Conservation (phyloP, 1,140 invertebrate species). For the Ceratoteleas bidentatus region DNA sequence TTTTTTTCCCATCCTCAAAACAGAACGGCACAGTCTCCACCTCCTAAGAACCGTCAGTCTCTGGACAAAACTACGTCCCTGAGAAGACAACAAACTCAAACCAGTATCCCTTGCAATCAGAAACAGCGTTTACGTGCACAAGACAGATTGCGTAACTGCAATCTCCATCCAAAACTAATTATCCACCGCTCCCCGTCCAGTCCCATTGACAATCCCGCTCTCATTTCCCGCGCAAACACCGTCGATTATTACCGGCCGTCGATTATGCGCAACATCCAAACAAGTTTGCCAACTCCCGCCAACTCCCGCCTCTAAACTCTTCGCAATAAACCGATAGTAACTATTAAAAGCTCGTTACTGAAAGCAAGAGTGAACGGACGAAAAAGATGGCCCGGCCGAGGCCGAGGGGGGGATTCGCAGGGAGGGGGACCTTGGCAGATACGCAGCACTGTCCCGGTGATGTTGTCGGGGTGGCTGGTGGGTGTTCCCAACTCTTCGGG, state of each 20-base stretch:
- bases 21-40: no score
- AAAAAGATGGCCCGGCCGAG: conserved; percentile 30
- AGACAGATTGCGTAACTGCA: conserved; percentile 11
- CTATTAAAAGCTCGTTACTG: conserved; percentile 63
- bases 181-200: not conserved
- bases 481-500: conserved; percentile 54
- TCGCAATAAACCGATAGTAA: conserved; percentile 53
- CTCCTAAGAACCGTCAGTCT: no score
- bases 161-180: conserved; percentile 5
- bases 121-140: conserved; percentile 1
- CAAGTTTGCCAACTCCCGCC: conserved; percentile 27
- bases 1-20: no score
- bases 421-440: conserved; percentile 34
- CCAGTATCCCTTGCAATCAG: no score
- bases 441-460: conserved; percentile 34
- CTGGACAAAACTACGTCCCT: no score
- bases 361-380: conserved; percentile 44
- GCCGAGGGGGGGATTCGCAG: conserved; percentile 1
- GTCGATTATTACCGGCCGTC: conserved; percentile 8
- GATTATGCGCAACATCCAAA: conserved; percentile 38
- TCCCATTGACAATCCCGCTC: conserved; percentile 2
- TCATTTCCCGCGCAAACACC: conserved; percentile 7
- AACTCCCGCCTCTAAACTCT: conserved; percentile 38
- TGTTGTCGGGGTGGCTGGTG: conserved; percentile 48
- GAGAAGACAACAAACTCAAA: no score